Conservation (phyloP, 2,888 invertebrate species). For the Caenorhabditis drosophilae region DNA sequence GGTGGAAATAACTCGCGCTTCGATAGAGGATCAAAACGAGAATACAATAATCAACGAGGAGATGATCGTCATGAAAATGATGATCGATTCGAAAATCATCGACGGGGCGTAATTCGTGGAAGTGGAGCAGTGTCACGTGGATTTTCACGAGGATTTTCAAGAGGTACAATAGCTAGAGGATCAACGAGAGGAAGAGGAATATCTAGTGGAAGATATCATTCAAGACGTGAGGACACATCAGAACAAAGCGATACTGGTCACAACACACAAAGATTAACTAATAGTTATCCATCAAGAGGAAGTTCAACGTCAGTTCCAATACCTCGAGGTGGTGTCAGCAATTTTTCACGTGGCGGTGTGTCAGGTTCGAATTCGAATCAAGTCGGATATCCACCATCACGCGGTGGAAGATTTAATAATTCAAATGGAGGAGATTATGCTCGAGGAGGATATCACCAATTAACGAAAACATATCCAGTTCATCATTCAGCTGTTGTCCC, state of each 20-base stretch:
- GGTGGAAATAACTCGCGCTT: too few relatives aligned
- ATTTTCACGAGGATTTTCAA: slow-evolving; percentile 1
- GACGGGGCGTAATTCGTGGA: slow-evolving; percentile 33
- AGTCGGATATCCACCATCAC: neutral
- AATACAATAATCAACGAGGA: slow-evolving; percentile 18
- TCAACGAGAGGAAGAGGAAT: neutral
- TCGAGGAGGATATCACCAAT: slow-evolving; percentile 14
- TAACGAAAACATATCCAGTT: slow-evolving; percentile 1
- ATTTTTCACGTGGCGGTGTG: neutral
- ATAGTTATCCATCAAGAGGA: slow-evolving; percentile 1
- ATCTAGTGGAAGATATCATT: neutral
- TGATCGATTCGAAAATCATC: slow-evolving; percentile 36
- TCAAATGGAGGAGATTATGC: slow-evolving; percentile 8
- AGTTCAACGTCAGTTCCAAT: slow-evolving; percentile 13
- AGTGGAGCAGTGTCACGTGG: slow-evolving; percentile 7
- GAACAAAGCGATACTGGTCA: slow-evolving; percentile 36
- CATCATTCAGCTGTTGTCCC: slow-evolving; percentile 9
- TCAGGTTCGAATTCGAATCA: too few relatives aligned
- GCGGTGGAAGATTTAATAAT: slow-evolving; percentile 5
- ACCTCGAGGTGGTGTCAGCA: slow-evolving; percentile 3
- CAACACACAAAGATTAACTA: too few relatives aligned
- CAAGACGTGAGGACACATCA: slow-evolving; percentile 16
- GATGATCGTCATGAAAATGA: slow-evolving; percentile 3
- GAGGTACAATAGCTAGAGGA: neutral
- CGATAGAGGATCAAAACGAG: neutral